These are phyloP conservation scores for Coluber constrictor DNA, from an alignment of 2,797 vertebrate species.

Conservation along the genomic window DNA sequence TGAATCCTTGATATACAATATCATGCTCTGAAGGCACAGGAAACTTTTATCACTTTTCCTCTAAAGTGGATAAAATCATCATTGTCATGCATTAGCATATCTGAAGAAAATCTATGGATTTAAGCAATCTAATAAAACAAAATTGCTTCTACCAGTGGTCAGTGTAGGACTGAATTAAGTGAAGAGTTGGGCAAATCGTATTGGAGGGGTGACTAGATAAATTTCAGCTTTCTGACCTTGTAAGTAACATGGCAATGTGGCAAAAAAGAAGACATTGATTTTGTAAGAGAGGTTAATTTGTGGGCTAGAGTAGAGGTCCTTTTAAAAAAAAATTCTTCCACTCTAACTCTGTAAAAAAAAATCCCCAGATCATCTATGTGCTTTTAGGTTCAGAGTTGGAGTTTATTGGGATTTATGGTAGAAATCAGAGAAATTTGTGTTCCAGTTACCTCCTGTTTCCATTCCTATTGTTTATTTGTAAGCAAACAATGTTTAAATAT, in stretches of 20 bases:
- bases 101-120: not conserved
- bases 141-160: not conserved
- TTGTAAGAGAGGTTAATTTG: not conserved
- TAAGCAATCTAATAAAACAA: not conserved
- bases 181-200: not conserved
- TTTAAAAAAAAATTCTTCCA: not conserved
- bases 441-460: not conserved
- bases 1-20: not conserved
- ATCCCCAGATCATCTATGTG: not conserved
- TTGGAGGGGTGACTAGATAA: not conserved
- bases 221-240: not conserved
- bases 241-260: not conserved
- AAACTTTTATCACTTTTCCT: not conserved
- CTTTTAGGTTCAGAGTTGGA: not conserved
- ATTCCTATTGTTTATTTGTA: not conserved
- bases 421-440: not conserved
- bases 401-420: not conserved
- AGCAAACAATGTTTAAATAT: not conserved
- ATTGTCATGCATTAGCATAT: not conserved
- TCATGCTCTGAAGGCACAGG: not conserved
- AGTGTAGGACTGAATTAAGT: not conserved
- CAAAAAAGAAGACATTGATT: not conserved
- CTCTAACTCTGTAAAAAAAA: not conserved
- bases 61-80: constrained; percentile 1
- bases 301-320: not conserved